Evolutionary conservation across 2,113 vertebrate species (phyloP), one percentile per base, ranked within the genome.

Genomic region (Amphiprion ocellaris): DNA sequence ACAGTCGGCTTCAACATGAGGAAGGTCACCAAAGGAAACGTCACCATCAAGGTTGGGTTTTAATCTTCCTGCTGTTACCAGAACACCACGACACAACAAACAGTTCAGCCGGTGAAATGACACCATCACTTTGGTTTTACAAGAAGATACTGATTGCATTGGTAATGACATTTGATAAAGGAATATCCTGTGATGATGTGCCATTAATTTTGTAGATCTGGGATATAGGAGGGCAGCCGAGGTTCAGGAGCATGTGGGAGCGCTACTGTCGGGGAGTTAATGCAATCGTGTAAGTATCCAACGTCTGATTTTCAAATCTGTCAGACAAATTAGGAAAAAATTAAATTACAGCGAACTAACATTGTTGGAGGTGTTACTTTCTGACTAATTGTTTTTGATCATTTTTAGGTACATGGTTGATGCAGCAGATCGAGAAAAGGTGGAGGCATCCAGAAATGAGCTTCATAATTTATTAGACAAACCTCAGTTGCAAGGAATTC

Each of bases 231-330:
- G 98, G 98, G 67, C 98, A 99, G 64, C 98, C 98, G 3, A 95
- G 98, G 70, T 99, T 99, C 95, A 96, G 98, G 83, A 99, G 98
- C 95, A 99, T 99, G 98, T 99, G 98, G 98, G 98, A 99, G 77
- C 95, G 98, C 10, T 99, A 99, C 78, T 99, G 98, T 94, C 93
- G 98, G 86, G 98, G 98, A 69, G 98, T 99, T 74, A 99, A 99
- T 66, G 98, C 98, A 69, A 99, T 99, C 21, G 98, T 99, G 98
- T 99, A 92, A 97, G 98, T 94, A 74, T 58, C 14, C 17, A 4
- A 3, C 15, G 17, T 65, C 65, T 0, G 23, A 28, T 46, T 74
- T 70, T 70, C 4, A 46, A 16, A 23, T n/a, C n/a, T 33, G 15
- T 67, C n/a, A 67, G 53, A 37, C 4, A 9, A 58, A 46, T 24